These are phyloP conservation scores for Eupsilia transversa DNA, from an alignment of 2,888 invertebrate species.

Conservation along the genomic window DNA sequence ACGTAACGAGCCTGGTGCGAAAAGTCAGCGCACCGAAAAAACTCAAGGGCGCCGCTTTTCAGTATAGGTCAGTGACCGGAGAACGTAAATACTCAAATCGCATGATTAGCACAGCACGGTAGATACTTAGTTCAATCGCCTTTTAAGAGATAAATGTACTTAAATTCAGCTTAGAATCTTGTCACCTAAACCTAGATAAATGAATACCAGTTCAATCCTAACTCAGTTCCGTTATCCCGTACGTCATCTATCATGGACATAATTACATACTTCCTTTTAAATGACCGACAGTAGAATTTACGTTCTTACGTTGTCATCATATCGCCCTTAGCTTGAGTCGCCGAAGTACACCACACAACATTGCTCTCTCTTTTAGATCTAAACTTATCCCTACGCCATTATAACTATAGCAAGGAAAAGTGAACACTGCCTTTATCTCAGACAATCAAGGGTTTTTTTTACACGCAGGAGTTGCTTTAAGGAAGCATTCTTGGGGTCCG, in stretches of 20 bases:
- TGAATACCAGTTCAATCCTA: conserved; percentile 3
- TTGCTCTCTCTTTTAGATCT: conserved; percentile 1
- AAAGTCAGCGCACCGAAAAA: conserved; percentile 43
- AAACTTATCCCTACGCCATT: not conserved
- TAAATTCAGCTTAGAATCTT: not conserved
- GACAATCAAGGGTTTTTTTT: not conserved
- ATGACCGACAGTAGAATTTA: conserved; percentile 5
- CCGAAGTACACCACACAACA: conserved; percentile 20
- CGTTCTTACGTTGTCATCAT: not conserved
- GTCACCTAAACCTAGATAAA: not conserved
- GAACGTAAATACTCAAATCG: conserved; percentile 47
- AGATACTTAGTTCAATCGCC: conserved; percentile 32
- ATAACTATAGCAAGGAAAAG: not conserved
- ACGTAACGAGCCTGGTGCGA: conserved; percentile 25
- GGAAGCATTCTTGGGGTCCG: not conserved
- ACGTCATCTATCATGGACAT: not conserved
- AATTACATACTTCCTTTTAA: conserved; percentile 36
- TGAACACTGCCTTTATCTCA: not conserved
- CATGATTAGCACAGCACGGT: conserved; percentile 31
- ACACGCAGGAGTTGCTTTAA: not conserved
- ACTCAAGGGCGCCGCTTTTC: conserved; percentile 56
- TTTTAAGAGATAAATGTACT: conserved; percentile 19
- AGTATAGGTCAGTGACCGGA: conserved; percentile 43
- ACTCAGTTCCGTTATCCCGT: conserved; percentile 4
- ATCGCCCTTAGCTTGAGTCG: conserved; percentile 2